These are phyloP conservation scores for Rynchops niger DNA, from an alignment of 2,113 vertebrate species.

Conservation along the genomic window DNA sequence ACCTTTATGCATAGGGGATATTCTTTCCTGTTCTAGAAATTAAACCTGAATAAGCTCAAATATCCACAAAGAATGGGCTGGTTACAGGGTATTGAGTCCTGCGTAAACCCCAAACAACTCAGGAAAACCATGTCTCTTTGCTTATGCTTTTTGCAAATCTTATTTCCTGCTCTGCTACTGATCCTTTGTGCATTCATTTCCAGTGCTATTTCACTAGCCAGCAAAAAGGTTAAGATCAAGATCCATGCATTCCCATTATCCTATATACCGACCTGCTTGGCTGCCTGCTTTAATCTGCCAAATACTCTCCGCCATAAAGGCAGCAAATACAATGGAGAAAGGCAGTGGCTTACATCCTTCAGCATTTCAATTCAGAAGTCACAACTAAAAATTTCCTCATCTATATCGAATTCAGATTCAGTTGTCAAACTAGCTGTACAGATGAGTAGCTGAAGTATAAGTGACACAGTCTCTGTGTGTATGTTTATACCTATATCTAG, in stretches of 20 bases:
- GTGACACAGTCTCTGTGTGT: background rate
- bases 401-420: background rate
- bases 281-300: background rate
- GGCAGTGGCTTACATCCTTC: background rate
- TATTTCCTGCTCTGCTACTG: background rate
- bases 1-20: background rate
- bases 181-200: background rate
- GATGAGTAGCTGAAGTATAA: background rate
- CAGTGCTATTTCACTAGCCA: background rate
- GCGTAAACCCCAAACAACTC: background rate
- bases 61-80: background rate
- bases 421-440: background rate
- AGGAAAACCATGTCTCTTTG: background rate
- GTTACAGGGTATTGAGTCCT: background rate
- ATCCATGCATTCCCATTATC: background rate
- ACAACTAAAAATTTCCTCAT: background rate
- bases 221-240: background rate
- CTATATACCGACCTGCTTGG: background rate
- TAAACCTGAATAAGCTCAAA: background rate
- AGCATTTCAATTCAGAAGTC: background rate
- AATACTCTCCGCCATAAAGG: background rate
- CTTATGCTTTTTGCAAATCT: background rate
- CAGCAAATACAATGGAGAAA: background rate
- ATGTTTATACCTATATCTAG: background rate
- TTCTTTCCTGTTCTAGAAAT: background rate